These are phyloP conservation scores for Ceratothoa steindachneri DNA, from an alignment of 2,888 invertebrate genomes.

Conservation along the genomic window DNA sequence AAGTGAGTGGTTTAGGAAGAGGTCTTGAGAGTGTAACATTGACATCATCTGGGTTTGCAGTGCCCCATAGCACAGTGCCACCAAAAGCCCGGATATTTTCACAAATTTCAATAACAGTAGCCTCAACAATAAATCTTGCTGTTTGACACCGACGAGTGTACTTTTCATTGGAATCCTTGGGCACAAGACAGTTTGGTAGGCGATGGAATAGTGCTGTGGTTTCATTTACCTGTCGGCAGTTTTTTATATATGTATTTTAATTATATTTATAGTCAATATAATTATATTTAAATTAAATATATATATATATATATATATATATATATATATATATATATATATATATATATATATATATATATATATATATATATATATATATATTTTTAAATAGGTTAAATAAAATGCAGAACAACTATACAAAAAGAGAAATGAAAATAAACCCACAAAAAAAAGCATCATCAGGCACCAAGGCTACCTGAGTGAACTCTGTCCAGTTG, in stretches of 20 bases:
- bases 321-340: slow-evolving; percentile 10
- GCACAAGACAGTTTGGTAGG: slow-evolving; percentile 64
- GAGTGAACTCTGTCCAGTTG: too few relatives aligned
- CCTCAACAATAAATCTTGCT: slow-evolving; percentile 24
- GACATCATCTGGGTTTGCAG: neutral
- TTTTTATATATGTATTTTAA: neutral
- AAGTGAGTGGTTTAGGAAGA: slow-evolving; percentile 57
- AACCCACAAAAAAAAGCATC: too few relatives aligned
- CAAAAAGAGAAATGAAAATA: too few relatives aligned
- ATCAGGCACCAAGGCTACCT: too few relatives aligned
- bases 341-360: slow-evolving; percentile 16
- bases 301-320: slow-evolving; percentile 5
- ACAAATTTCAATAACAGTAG: slow-evolving; percentile 58
- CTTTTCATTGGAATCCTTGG: slow-evolving; percentile 60
- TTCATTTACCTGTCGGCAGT: slow-evolving; percentile 50
- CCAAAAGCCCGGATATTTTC: slow-evolving; percentile 58
- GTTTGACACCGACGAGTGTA: slow-evolving; percentile 45
- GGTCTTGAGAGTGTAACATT: slow-evolving; percentile 49
- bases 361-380: slow-evolving; percentile 15
- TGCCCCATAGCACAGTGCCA: slow-evolving; percentile 47
- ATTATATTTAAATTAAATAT: neutral
- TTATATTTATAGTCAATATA: neutral
- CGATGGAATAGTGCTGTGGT: slow-evolving; percentile 56
- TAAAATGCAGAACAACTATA: too few relatives aligned
- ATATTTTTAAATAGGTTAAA: neutral